Percentiles rank a stretch among this genome's conserved stretches.
These are phyloP conservation scores for Philonicus albiceps DNA, from an alignment of 2,888 invertebrate genomes.

Conservation along the genomic window DNA sequence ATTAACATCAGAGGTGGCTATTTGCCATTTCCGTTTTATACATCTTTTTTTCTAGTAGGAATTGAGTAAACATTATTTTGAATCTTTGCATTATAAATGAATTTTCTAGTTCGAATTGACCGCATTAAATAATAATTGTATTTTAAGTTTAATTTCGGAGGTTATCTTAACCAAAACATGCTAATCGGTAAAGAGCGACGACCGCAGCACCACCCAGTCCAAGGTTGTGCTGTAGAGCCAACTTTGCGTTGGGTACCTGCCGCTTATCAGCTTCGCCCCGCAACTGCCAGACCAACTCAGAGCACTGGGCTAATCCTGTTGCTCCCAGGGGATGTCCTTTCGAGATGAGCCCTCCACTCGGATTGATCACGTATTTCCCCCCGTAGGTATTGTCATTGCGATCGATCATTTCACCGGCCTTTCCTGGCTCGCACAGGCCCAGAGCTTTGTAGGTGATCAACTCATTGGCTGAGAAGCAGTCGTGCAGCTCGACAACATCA, in stretches of 20 bases:
- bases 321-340: constrained; percentile 98
- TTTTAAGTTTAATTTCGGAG: too few relatives aligned
- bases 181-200: constrained; percentile 79
- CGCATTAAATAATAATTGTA: too few relatives aligned
- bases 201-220: constrained; percentile 96
- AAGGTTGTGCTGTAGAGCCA: constrained; percentile 95
- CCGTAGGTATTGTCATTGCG: constrained; percentile 96
- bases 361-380: constrained; percentile 97
- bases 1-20: too few relatives aligned
- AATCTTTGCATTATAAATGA: too few relatives aligned
- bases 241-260: constrained; percentile 73
- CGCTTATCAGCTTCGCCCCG: constrained; percentile 81
- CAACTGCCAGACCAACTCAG: constrained; percentile 87
- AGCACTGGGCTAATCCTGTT: constrained; percentile 90
- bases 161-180: background rate
- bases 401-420: constrained; percentile 92
- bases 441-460: constrained; percentile 96
- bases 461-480: constrained; percentile 98
- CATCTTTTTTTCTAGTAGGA: too few relatives aligned
- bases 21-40: too few relatives aligned
- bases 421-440: constrained; percentile 87
- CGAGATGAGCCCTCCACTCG: constrained; percentile 98
- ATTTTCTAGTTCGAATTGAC: too few relatives aligned
- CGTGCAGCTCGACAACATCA: constrained; percentile 95
- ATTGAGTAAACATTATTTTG: too few relatives aligned